Conservation (phyloP, 2,113 vertebrate genomes). For the Charina bottae region DNA sequence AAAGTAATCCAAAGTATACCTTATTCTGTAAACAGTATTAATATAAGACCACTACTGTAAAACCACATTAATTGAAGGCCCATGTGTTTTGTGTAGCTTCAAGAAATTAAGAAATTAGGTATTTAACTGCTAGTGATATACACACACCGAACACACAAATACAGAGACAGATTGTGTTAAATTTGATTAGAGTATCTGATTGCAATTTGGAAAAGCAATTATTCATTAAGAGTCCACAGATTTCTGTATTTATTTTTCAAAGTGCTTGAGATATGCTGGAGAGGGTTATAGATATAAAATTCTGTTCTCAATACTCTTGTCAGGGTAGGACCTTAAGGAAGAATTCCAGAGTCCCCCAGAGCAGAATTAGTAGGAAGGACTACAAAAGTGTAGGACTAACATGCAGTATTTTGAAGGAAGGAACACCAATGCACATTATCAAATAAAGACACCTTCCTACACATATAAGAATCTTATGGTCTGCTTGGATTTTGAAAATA, state of each 20-base stretch:
- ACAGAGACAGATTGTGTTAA: background rate
- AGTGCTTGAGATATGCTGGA: background rate
- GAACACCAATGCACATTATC: background rate
- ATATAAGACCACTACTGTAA: constrained; percentile 54
- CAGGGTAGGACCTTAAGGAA: background rate
- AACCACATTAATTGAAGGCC: constrained; percentile 64
- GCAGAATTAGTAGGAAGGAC: background rate
- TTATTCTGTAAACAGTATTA: constrained; percentile 66
- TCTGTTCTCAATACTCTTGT: background rate
- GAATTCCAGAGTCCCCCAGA: background rate
- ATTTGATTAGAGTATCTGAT: background rate
- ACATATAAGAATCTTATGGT: background rate
- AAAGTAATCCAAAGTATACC: constrained; percentile 70
- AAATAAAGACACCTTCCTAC: background rate
- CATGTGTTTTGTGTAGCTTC: constrained; percentile 34
- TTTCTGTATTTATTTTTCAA: background rate
- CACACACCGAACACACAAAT: background rate
- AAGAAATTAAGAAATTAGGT: constrained; percentile 5
- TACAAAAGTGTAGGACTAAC: background rate
- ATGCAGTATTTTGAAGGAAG: background rate
- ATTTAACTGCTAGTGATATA: background rate
- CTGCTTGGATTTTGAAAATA: background rate
- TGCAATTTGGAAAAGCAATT: constrained; percentile 17
- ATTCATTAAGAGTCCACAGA: constrained; percentile 7
- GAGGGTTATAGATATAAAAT: background rate